phyloP scores from a whole-genome alignment of 2,113 vertebrate species.

The Electrona antarctica region DNA sequence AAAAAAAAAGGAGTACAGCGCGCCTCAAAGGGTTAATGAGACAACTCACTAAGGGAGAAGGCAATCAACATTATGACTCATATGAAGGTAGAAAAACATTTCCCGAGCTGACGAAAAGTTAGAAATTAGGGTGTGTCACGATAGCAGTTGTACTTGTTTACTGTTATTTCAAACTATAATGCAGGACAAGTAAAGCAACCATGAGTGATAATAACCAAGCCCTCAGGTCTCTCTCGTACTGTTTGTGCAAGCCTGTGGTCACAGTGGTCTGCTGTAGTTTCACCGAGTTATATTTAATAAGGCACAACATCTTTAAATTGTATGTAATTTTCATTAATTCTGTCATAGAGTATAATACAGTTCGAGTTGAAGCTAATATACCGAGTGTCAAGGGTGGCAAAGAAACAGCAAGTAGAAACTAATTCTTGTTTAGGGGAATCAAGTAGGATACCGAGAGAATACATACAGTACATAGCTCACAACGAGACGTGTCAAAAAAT shows the following conservation, averaged over 20 bases:
- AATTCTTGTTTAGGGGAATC: constrained; percentile 22
- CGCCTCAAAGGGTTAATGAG: constrained; percentile 77
- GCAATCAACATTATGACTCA: constrained; percentile 75
- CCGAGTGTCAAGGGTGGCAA: constrained; percentile 10
- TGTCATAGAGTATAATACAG: constrained; percentile 13
- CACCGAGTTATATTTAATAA: constrained; percentile 33
- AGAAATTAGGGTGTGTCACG: constrained; percentile 75
- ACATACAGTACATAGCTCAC: neutral
- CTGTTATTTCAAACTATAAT: constrained; percentile 65
- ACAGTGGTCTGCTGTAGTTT: constrained; percentile 30
- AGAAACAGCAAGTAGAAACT: constrained; percentile 5
- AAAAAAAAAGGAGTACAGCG: constrained; percentile 63
- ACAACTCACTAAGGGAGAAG: constrained; percentile 72
- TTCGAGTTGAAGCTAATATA: neutral
- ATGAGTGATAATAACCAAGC: constrained; percentile 36
- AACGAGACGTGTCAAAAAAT: constrained; percentile 38
- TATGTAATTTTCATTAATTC: constrained; percentile 24
- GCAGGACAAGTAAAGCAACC: constrained; percentile 59
- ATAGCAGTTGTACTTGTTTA: constrained; percentile 65
- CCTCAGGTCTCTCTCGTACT: constrained; percentile 37
- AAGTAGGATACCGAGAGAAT: constrained; percentile 27
- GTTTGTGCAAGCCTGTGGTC: constrained; percentile 62
- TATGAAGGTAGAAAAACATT: constrained; percentile 70
- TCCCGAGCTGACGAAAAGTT: constrained; percentile 71
- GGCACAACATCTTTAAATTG: constrained; percentile 14